Evolutionary conservation across 2,888 invertebrate genomes (phyloP).

Genomic region (Ceramica pisi): DNA sequence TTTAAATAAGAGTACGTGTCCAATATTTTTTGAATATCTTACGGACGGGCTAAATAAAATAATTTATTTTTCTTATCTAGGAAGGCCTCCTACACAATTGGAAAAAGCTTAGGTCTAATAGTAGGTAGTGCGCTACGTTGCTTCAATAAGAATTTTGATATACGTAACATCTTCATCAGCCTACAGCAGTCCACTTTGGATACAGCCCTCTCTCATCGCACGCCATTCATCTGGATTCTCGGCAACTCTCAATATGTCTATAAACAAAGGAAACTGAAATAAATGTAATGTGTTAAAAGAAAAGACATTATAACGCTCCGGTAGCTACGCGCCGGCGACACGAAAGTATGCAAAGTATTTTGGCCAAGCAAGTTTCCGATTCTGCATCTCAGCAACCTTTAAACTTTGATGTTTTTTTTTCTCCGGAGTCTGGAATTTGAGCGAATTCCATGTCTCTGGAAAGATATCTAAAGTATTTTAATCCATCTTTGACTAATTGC

Average conservation of each 20-base stretch:
- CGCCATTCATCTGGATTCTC: not conserved
- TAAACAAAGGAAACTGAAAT: constrained; percentile 12
- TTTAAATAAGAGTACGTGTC: no score
- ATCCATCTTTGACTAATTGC: constrained; percentile 62
- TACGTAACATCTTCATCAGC: not conserved
- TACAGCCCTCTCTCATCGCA: not conserved
- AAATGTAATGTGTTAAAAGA: constrained; percentile 38
- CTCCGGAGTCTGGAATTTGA: constrained; percentile 58
- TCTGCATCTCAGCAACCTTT: constrained; percentile 68
- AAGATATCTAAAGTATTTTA: constrained; percentile 60
- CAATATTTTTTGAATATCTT: no score
- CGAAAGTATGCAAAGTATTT: constrained; percentile 70
- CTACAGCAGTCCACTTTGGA: not conserved
- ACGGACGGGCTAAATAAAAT: no score
- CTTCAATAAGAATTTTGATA: not conserved
- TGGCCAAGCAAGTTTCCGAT: constrained; percentile 62
- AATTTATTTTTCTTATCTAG: no score
- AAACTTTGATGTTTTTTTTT: constrained; percentile 61
- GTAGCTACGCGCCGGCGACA: constrained; percentile 53
- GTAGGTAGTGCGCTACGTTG: not conserved
- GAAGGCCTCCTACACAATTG: no score
- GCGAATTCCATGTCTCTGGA: constrained; percentile 62
- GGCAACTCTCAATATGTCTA: not conserved
- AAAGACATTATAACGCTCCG: constrained; percentile 32
- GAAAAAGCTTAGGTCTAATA: not conserved